Evolutionary conservation across 2,888 invertebrate genomes (phyloP).

Genomic region (Brachypalpus laphriformis): DNA sequence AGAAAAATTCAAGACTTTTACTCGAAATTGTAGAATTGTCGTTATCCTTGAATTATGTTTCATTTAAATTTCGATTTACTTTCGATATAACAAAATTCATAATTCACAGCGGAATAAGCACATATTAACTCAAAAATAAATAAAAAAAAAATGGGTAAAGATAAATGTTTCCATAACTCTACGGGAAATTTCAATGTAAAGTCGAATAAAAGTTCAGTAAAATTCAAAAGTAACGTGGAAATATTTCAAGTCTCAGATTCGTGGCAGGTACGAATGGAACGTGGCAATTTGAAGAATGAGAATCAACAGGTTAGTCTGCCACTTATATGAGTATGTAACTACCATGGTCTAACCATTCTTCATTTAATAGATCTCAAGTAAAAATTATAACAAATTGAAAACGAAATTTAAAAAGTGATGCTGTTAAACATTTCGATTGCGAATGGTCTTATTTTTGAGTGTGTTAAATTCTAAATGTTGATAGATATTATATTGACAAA

Average conservation of each 20-base stretch:
- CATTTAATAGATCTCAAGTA: constrained; percentile 1
- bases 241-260: constrained; percentile 49
- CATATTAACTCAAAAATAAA: background rate
- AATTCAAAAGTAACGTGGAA: constrained; percentile 44
- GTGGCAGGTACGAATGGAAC: constrained; percentile 34
- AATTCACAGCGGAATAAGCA: background rate
- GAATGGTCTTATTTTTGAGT: background rate
- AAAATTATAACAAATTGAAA: constrained; percentile 48
- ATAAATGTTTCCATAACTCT: background rate
- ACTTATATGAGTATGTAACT: background rate
- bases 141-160: constrained; percentile 20
- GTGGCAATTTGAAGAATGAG: constrained; percentile 29
- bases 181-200: background rate
- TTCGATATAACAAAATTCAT: background rate
- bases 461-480: background rate
- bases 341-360: background rate
- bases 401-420: constrained; percentile 26
- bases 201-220: constrained; percentile 12
- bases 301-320: constrained; percentile 28
- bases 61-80: background rate
- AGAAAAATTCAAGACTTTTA: too few relatives aligned
- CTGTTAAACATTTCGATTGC: background rate
- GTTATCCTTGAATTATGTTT: background rate
- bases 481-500: background rate
- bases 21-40: too few relatives aligned